A percentile compares a stretch with the other conserved stretches of the same genome.
phyloP scores from a whole-genome alignment of 1,140 invertebrate genomes.

The Antheraea pernyi region DNA sequence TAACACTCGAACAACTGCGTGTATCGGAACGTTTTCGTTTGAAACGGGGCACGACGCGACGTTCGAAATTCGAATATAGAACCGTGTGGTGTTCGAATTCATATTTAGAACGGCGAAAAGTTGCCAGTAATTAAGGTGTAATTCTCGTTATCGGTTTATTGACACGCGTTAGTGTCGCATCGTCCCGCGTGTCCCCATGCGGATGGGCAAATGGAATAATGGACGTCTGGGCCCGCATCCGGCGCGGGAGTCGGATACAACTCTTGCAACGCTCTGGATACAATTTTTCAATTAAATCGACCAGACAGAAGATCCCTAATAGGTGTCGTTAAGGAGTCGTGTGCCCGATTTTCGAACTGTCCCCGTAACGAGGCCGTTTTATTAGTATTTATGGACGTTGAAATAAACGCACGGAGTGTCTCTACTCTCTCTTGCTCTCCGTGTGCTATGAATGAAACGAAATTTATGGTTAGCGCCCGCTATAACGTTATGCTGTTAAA shows the following conservation, averaged over 20 bases:
- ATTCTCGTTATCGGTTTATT: constrained; percentile 56
- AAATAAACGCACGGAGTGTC: constrained; percentile 55
- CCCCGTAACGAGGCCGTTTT: constrained; percentile 74
- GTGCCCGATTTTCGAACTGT: constrained; percentile 76
- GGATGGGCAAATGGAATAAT: constrained; percentile 78
- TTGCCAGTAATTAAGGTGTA: constrained; percentile 56
- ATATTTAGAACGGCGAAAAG: constrained; percentile 23
- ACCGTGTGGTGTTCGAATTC: constrained; percentile 10
- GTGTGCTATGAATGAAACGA: constrained; percentile 65
- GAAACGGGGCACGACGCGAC: constrained; percentile 27
- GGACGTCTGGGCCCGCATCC: constrained; percentile 78
- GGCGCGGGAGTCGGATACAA: constrained; percentile 71
- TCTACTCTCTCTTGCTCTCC: constrained; percentile 40
- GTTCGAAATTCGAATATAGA: constrained; percentile 45
- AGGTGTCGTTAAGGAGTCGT: constrained; percentile 78
- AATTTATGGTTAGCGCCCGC: constrained; percentile 67
- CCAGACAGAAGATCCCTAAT: constrained; percentile 78
- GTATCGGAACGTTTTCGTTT: constrained; percentile 31
- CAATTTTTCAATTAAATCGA: constrained; percentile 79
- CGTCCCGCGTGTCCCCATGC: constrained; percentile 59
- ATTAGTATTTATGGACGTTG: constrained; percentile 75
- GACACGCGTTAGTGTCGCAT: constrained; percentile 61
- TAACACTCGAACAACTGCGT: constrained; percentile 43
- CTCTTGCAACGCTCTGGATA: constrained; percentile 73
- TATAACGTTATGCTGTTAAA: constrained; percentile 49